Evolutionary conservation across 2,888 invertebrate species (phyloP), one percentile per base, ranked within the genome.

Genomic region (Drosophila quinaria): DNA sequence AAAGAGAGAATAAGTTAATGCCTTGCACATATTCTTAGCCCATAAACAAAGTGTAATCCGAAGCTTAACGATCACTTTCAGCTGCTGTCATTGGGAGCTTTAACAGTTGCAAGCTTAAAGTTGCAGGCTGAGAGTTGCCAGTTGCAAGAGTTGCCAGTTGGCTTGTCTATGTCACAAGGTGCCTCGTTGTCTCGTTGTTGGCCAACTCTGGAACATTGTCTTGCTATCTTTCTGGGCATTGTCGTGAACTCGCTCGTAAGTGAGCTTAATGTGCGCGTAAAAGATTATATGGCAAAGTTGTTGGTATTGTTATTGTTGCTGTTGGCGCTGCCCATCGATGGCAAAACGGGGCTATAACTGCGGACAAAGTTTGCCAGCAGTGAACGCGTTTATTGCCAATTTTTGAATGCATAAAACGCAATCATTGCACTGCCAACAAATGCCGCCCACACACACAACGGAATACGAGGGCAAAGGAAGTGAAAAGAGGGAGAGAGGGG

Each of bases 311-410:
- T 11, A 15, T 49, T 49, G 49, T 44, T 11, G 25, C n/a, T 46
- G 46, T 49, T 37, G 87, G 66, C 68, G 66, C 68, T 81, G 81
- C 59, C 87, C 84, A 78, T 70, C 66, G 74, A 70, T 68, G 52
- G 44, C 47, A 49, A 33, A 63, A 63, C 37, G 33, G 41, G 64
- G 49, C 51, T 39, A 69, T 62, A 65, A 67, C 37, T 74, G 72
- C 78, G 66, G 80, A 80, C 86, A 78, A 82, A 83, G 86, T 86
- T 86, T 80, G 78, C 80, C 78, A 86, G 66, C 44, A 55, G 63
- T 67, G 52, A 75, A 59, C 84, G 79, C 84, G 81, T 85, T 85
- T 85, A 88, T 88, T 83, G 87, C 89, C 84, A 88, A 87, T 88
- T 85, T 88, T 81, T 86, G 74, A 81, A 88, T 87, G 81, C 85